phyloP scores from a whole-genome alignment of 37 sponge, comb jelly and placozoan species.

The Halichondria panicea region DNA sequence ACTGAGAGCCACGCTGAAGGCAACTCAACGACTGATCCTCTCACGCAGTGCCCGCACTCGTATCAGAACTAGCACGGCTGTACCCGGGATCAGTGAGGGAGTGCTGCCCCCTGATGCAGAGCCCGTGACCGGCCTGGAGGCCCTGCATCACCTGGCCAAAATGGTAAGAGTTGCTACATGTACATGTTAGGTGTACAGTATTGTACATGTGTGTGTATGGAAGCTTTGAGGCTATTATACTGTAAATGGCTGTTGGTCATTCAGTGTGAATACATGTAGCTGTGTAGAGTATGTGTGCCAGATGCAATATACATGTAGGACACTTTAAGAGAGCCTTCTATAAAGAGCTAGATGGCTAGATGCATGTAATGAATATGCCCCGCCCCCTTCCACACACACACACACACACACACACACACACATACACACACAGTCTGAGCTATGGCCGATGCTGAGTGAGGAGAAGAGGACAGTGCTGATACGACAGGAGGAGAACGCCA shows the following conservation, averaged over 20 bases:
- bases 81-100: slow-evolving; percentile 70
- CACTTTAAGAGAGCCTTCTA: too few species aligned
- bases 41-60: slow-evolving; percentile 32
- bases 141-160: slow-evolving; percentile 62
- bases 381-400: too few species aligned
- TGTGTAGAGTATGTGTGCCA: background rate
- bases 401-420: too few species aligned
- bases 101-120: slow-evolving; percentile 52
- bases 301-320: background rate
- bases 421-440: too few species aligned
- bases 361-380: too few species aligned
- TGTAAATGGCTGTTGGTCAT: too few species aligned
- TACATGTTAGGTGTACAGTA: too few species aligned
- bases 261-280: background rate
- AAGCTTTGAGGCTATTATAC: too few species aligned
- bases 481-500: slow-evolving; percentile 68
- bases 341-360: too few species aligned
- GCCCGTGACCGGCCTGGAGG: slow-evolving; percentile 62
- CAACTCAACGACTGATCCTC: slow-evolving; percentile 2
- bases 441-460: slow-evolving; percentile 30
- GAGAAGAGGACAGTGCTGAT: slow-evolving; percentile 32
- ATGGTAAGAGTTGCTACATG: slow-evolving; percentile 47
- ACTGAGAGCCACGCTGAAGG: slow-evolving; percentile 4
- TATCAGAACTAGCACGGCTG: slow-evolving; percentile 45
- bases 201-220: background rate